Evolutionary conservation across 2,797 vertebrate species (phyloP), one percentile per base, ranked within the genome.

Genomic region (Acomys russatus): DNA sequence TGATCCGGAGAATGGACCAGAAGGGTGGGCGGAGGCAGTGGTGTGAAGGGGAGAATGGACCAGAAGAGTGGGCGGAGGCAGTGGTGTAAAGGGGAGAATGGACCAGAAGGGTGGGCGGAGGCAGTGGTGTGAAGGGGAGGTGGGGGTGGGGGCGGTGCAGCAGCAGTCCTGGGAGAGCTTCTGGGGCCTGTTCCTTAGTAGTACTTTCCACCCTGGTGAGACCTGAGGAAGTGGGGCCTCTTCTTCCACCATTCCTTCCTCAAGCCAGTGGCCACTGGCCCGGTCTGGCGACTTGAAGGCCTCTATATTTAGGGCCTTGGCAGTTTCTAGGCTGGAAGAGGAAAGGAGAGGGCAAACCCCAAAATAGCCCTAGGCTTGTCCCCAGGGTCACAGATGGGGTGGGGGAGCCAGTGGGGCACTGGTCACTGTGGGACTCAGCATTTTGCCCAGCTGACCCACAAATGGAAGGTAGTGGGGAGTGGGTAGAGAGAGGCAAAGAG

Each of bases 291-390:
- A 35, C 95, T 92, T 74, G 77, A 15, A 4, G 94, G 83, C 70
- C 88, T 92, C 97, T 98, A 98, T 98, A 97, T 97, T 97, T 97
- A 98, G 97, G 96, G 94, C 93, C 73, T 92, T 97, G 97, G 97
- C 96, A 88, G 79, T 95, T 94, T 95, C 87, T 77, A 95, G 94
- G 68, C 78, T 89, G 64, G 91, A 94, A 94, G 77, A 77, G 73
- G 73, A 82, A 96, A 70, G 96, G 96, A 95, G 91, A 96, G 76
- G 78, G 88, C 87, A 96, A 97, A 97, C 92, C 95, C 96, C 1
- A 59, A 97, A 98, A 97, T 98, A 98, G 97, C 88, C 90, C 83
- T 59, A 3, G 92, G 85, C 61, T 84, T 3, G 23, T 97, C 94
- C 94, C 95, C 88, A 94, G 94, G 93, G 95, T 94, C 82, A 51